Percentiles rank a stretch among this genome's conserved stretches.
These are phyloP conservation scores for Hemistola chrysoprasaria DNA, from an alignment of 2,888 invertebrate species.

Conservation along the genomic window DNA sequence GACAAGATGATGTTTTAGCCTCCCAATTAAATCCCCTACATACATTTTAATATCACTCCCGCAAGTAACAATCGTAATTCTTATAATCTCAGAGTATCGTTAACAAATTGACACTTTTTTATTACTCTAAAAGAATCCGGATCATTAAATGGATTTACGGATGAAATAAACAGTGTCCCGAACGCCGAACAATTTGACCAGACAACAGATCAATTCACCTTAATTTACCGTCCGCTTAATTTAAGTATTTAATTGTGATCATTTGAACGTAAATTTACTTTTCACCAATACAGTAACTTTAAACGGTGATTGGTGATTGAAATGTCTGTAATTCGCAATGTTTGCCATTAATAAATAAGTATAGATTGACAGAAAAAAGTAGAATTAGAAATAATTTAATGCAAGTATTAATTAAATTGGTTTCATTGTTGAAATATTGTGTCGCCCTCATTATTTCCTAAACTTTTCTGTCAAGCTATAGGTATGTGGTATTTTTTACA, in stretches of 20 bases:
- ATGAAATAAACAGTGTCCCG: conserved; percentile 43
- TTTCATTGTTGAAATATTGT: no score
- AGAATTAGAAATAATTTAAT: no score
- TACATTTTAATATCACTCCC: conserved; percentile 32
- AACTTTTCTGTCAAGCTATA: no score
- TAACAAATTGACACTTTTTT: conserved; percentile 62
- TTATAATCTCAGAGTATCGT: conserved; percentile 39
- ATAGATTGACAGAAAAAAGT: no score
- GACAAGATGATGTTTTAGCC: conserved; percentile 9
- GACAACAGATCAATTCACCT: conserved; percentile 55
- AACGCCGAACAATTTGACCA: conserved; percentile 38
- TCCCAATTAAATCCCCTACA: conserved; percentile 34
- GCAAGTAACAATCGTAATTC: conserved; percentile 39
- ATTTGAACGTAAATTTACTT: conserved; percentile 41
- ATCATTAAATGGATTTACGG: conserved; percentile 58
- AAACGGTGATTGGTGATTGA: conserved; percentile 28
- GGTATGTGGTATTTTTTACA: no score
- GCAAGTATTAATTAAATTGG: no score
- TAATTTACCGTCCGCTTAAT: conserved; percentile 62
- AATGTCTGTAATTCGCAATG: no score
- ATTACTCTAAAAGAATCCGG: conserved; percentile 41
- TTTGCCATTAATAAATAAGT: no score
- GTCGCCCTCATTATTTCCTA: no score
- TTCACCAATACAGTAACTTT: conserved; percentile 20
- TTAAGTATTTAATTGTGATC: conserved; percentile 56